Conservation (phyloP, 1,140 invertebrate species). For the Marisa cornuarietis region DNA sequence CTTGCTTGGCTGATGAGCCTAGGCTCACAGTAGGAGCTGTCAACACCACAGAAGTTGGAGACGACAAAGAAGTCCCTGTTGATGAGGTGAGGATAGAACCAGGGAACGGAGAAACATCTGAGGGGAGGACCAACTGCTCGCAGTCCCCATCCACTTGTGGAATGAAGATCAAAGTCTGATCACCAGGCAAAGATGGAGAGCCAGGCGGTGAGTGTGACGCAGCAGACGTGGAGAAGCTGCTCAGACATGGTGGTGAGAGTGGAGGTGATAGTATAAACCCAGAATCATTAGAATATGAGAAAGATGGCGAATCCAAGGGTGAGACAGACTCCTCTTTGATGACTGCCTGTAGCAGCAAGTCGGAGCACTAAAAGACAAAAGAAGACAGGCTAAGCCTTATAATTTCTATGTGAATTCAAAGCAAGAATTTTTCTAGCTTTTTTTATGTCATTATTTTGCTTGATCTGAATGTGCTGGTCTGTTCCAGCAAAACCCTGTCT, state of each 20-base stretch:
- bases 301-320: not conserved
- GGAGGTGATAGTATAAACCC: constrained; percentile 2
- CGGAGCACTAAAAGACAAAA: not conserved
- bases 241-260: constrained; percentile 4
- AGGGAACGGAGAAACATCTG: constrained; percentile 15
- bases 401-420: not conserved
- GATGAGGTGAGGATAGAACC: constrained; percentile 13
- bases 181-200: not conserved
- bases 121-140: not conserved
- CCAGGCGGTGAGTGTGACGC: not conserved
- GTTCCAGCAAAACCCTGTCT: no score
- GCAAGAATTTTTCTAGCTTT: no score
- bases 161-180: constrained; percentile 20
- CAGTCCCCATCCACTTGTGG: constrained; percentile 7
- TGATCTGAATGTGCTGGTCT: no score
- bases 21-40: constrained; percentile 14
- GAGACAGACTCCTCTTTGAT: not conserved
- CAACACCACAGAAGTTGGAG: constrained; percentile 13
- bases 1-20: constrained; percentile 1
- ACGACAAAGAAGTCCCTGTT: not conserved
- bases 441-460: no score
- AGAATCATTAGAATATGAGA: not conserved
- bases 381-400: not conserved
- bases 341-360: not conserved
- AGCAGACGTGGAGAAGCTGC: not conserved